These are phyloP conservation scores for Betta splendens DNA, from an alignment of 2,797 vertebrate genomes.

Conservation along the genomic window DNA sequence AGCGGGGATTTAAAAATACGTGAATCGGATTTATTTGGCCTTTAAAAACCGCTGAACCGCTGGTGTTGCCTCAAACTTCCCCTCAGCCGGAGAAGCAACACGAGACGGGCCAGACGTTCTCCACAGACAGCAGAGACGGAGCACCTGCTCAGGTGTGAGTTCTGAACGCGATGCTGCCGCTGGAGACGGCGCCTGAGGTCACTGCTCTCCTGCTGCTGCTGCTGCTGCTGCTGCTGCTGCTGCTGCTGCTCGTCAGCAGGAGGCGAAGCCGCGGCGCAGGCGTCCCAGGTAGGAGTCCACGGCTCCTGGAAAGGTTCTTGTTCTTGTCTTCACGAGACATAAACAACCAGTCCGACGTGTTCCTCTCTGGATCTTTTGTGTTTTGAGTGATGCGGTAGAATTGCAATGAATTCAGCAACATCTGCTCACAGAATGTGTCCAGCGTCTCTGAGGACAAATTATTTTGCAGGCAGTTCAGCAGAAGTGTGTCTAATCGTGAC, in stretches of 20 bases:
- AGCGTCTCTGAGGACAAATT: too few species aligned
- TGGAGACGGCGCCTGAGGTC: constrained; percentile 51
- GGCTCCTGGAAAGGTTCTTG: neutral
- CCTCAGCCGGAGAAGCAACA: constrained; percentile 6
- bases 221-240: constrained; percentile 44
- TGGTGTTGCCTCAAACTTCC: constrained; percentile 32
- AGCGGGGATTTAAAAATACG: constrained; percentile 88
- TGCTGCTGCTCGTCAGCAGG: constrained; percentile 80
- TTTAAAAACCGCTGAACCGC: constrained; percentile 46
- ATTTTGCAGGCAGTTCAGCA: too few species aligned
- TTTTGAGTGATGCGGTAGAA: too few species aligned
- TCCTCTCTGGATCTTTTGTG: too few species aligned
- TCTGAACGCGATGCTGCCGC: constrained; percentile 71
- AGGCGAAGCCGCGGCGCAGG: constrained; percentile 73
- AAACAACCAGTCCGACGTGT: too few species aligned
- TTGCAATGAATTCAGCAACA: too few species aligned
- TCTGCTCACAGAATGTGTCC: too few species aligned
- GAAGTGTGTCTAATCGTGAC: neutral
- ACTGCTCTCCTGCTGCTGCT: constrained; percentile 73
- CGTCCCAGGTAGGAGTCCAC: constrained; percentile 85
- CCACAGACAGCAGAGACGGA: neutral
- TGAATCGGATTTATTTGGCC: constrained; percentile 80
- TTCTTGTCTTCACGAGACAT: too few species aligned
- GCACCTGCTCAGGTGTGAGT: constrained; percentile 7
- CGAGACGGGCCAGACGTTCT: constrained; percentile 51